phyloP scores from a whole-genome alignment of 2,797 vertebrate species.

The Thamnophis elegans region DNA sequence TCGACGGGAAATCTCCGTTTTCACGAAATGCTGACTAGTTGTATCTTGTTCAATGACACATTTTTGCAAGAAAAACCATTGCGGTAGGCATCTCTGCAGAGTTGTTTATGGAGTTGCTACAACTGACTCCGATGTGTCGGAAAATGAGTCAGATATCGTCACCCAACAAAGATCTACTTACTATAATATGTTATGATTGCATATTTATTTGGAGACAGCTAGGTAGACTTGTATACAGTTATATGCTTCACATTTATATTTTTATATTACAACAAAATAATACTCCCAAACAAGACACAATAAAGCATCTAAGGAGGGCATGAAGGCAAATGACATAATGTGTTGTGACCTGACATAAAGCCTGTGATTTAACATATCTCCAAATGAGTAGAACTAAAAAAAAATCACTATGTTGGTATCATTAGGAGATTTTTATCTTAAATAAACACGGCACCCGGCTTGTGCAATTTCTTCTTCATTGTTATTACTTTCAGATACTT shows the following conservation, averaged over 20 bases:
- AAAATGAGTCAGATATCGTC: neutral
- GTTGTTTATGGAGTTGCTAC: neutral
- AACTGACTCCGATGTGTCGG: neutral
- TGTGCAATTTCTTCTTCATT: neutral
- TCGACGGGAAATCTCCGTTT: accelerated
- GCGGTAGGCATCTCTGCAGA: neutral
- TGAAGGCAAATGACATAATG: neutral
- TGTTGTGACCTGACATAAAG: neutral
- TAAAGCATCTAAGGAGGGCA: neutral
- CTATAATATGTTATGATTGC: neutral
- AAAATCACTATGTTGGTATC: neutral
- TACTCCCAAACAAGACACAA: neutral
- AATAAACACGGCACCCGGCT: neutral
- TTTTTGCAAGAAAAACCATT: neutral
- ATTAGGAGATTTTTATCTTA: neutral
- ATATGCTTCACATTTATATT: neutral
- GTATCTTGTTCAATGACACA: too few relatives aligned
- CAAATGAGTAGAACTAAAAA: neutral
- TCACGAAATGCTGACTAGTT: accelerated
- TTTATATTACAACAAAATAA: neutral
- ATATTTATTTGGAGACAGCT: neutral
- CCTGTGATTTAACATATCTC: neutral
- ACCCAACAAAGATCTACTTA: neutral
- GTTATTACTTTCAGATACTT: neutral
- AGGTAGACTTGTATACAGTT: neutral